Percentiles rank a stretch among this genome's conserved stretches.
Conservation (phyloP, 2,797 vertebrate genomes). For the Margarornis squamiger region DNA sequence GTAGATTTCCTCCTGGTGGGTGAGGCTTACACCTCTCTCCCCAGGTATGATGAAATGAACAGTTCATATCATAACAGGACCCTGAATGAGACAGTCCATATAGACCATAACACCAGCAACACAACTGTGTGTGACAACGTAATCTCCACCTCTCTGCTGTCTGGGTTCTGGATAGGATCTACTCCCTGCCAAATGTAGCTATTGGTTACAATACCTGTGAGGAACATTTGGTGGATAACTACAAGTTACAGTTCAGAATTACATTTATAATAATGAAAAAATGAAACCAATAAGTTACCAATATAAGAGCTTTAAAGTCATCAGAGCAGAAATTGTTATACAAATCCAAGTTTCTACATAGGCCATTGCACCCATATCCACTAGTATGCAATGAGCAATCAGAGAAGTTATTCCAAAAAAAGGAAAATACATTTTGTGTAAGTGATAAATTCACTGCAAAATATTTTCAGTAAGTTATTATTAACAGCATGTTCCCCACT, state of each 20-base stretch:
- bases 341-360: not conserved
- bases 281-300: not conserved
- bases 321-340: not conserved
- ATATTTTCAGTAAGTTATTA: conserved; percentile 43
- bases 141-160: not conserved
- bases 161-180: not conserved
- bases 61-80: accelerated
- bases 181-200: not conserved
- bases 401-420: not conserved
- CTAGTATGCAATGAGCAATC: not conserved
- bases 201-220: not conserved
- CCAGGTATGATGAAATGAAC: not conserved
- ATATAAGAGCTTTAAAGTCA: not conserved
- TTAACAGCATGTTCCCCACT: not conserved
- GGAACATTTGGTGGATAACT: not conserved
- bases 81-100: not conserved
- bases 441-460: not conserved
- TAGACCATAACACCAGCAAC: not conserved
- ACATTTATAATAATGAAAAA: not conserved
- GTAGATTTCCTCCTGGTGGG: not conserved
- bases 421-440: conserved; percentile 1
- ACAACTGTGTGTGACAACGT: not conserved
- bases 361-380: not conserved
- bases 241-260: not conserved
- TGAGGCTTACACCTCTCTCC: not conserved